phyloP scores from a whole-genome alignment of 2,888 invertebrate genomes.

The Digitonthophagus gazella region DNA sequence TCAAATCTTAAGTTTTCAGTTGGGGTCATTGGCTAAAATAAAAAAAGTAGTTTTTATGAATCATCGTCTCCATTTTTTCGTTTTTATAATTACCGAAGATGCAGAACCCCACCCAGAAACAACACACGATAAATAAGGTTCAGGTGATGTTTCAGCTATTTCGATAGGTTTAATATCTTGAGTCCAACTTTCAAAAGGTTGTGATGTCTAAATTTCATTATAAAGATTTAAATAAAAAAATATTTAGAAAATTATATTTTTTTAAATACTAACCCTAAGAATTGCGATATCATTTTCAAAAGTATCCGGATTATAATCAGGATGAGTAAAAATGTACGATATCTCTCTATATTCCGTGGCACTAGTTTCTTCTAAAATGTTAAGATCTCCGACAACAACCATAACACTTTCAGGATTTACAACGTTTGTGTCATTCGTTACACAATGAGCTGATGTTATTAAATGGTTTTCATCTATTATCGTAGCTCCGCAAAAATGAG shows the following conservation, averaged over 20 bases:
- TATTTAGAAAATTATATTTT: not conserved
- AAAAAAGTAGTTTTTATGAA: not conserved
- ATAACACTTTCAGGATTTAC: constrained; percentile 8
- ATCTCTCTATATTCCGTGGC: constrained; percentile 19
- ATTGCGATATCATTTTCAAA: constrained; percentile 29
- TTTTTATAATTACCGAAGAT: constrained; percentile 18
- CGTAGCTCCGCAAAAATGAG: constrained; percentile 26
- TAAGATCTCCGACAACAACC: constrained; percentile 24
- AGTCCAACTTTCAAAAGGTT: constrained; percentile 26
- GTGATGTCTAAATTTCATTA: constrained; percentile 20
- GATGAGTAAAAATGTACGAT: constrained; percentile 15
- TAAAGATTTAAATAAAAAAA: not conserved
- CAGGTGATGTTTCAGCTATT: constrained; percentile 15
- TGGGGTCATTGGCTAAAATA: constrained; percentile 12
- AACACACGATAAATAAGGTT: constrained; percentile 3
- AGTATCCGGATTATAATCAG: constrained; percentile 12
- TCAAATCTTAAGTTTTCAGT: constrained; percentile 20
- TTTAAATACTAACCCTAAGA: constrained; percentile 22
- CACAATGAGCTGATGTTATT: constrained; percentile 24
- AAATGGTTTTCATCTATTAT: constrained; percentile 20
- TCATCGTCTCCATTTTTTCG: constrained; percentile 16
- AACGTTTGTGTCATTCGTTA: constrained; percentile 1
- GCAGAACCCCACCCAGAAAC: constrained; percentile 24
- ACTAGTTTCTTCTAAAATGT: constrained; percentile 16
- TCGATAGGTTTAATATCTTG: constrained; percentile 13